A percentile compares a stretch with the other conserved stretches of the same genome.
Evolutionary conservation across 2,113 vertebrate genomes (phyloP).

Genomic region (Tetrax tetrax): DNA sequence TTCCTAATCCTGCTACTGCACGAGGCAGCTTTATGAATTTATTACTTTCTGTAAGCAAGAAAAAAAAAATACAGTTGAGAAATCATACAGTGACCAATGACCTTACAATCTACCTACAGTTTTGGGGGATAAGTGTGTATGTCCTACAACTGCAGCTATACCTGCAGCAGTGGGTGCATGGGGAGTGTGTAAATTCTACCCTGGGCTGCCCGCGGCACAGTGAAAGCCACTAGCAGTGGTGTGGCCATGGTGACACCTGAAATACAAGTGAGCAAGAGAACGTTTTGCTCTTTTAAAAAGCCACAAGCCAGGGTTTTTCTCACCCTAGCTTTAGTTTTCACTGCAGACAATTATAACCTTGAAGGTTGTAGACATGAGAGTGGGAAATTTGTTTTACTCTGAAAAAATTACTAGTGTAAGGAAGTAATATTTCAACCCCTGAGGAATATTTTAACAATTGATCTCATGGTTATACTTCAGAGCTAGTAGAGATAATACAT

Average conservation of each 20-base stretch:
- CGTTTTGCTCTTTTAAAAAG: background rate
- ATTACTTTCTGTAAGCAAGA: background rate
- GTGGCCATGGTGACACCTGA: background rate
- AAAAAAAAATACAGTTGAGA: background rate
- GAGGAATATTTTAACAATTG: background rate
- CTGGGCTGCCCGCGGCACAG: fast-evolving
- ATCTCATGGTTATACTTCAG: background rate
- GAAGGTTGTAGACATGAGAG: background rate
- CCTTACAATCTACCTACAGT: background rate
- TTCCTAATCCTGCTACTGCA: background rate
- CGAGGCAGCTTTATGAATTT: background rate
- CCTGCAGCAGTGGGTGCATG: background rate
- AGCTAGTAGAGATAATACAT: background rate
- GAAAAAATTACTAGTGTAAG: background rate
- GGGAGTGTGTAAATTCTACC: background rate
- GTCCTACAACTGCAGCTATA: background rate
- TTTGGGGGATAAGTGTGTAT: background rate
- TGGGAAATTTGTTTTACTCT: background rate
- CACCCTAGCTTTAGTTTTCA: background rate
- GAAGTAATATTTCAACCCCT: background rate
- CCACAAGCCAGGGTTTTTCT: background rate
- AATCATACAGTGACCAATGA: background rate
- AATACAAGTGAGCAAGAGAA: background rate
- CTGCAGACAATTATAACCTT: background rate
- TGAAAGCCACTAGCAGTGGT: background rate